phyloP scores from a whole-genome alignment of 2,113 vertebrate genomes.

The Brevimyrus niger region DNA sequence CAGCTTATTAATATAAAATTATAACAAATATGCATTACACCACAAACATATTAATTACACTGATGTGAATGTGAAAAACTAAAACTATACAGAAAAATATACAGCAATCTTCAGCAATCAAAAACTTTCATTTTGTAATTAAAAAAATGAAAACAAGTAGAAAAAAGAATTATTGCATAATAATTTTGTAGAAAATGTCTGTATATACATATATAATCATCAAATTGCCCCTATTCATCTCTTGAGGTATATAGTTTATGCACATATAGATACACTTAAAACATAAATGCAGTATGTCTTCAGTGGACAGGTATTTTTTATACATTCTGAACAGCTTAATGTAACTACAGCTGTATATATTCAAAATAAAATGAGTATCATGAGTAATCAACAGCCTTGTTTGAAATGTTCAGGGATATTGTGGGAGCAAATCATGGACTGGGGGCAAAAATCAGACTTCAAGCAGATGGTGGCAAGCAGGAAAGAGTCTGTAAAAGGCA shows the following conservation, averaged over 20 bases:
- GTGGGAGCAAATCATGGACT: slow-evolving; percentile 41
- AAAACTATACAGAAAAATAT: background rate
- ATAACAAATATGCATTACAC: background rate
- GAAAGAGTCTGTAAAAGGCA: slow-evolving; percentile 60
- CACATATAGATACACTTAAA: background rate
- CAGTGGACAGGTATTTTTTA: background rate
- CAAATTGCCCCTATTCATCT: background rate
- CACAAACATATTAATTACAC: background rate
- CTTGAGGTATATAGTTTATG: background rate
- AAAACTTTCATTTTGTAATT: background rate
- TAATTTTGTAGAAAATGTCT: background rate
- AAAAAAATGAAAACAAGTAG: background rate
- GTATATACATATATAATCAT: background rate
- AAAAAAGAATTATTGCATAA: background rate
- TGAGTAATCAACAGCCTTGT: slow-evolving; percentile 34
- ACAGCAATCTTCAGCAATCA: no score
- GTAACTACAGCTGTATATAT: background rate
- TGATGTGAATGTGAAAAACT: background rate
- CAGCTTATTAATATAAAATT: background rate
- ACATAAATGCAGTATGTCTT: background rate
- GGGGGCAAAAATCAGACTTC: slow-evolving; percentile 47
- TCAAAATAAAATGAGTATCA: background rate
- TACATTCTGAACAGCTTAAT: background rate
- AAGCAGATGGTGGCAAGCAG: slow-evolving; percentile 54
- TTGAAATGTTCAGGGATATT: slow-evolving; percentile 31